Evolutionary conservation across 2,888 invertebrate species (phyloP), one percentile per base, ranked within the genome.

Genomic region (Microdon myrmicae): DNA sequence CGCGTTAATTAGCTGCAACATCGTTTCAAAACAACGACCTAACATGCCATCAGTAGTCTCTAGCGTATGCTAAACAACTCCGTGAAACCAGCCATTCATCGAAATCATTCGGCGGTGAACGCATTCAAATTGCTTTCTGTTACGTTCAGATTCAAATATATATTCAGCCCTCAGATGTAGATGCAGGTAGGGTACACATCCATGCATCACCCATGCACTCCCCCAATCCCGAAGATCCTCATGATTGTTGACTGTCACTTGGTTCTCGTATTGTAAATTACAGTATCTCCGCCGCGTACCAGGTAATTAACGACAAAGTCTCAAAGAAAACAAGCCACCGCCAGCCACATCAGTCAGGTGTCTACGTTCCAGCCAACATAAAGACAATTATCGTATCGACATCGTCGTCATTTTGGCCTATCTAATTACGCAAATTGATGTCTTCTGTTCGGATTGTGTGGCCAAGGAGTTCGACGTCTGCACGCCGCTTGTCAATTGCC

Each of bases 401-500:
- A 39, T 29, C 37, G 39, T 23, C 51, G 35, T 59, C 59, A 20
- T 34, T 44, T 66, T 49, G 23, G 53, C 26, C 48, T 66, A 59
- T 66, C 66, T 66, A 66, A 66, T 66, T 66, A 59, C 48, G 53
- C 44, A 66, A 66, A 66, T 66, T 59, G 59, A 54, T 59, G 59
- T 59, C 66, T 66, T 66, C 58, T 51, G 58, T 47, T 28, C 28
- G 37, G 49, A 45, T 29, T 55, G 29, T 48, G 20, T 44, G 6
- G 26, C 9, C 20, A 7, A 43, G 35, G 23, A 14, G 31, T 48
- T 43, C n/a, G n/a, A n/a, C n/a, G n/a, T n/a, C n/a, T n/a, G n/a
- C n/a, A n/a, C n/a, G n/a, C n/a, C n/a, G n/a, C 31, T 49, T 55
- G 32, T 26, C 17, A 53, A 53, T 53, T 58, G 45, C 26, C 37